Base-by-base conservation (phyloP, 2,888 invertebrate genomes). In the Pyrrhia umbra region DNA sequence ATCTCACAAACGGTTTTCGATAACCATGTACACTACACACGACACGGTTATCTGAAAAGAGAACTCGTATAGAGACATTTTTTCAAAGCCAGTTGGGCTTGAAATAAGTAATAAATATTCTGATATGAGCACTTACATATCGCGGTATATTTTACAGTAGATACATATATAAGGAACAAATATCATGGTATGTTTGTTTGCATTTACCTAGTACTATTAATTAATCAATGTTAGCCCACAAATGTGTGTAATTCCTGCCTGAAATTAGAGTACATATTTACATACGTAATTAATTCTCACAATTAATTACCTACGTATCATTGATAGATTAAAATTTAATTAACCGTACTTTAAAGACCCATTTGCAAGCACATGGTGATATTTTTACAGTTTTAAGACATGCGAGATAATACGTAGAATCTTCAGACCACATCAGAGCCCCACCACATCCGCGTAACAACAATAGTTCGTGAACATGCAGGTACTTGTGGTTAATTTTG, bases 1-100 rank as follows among this genome's bases (percentile, higher is more conserved):
- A 85, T 89, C 86, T 86, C 84, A 79, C 85, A 85, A 90, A 90
- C 88, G 90, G 80, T 90, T 91, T 90, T 91, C 90, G 92, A 92
- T 94, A 92, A 91, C 87, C 88, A 80, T 79, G 78, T 77, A 75
- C 73, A 78, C 84, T 81, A 80, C 73, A 76, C 71, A 74, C 70
- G 65, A 69, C 69, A 68, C 71, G 64, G 69, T 75, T 82, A 79
- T 79, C 79, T 68, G 50, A 55, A 67, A 56, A 57, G 51, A 70
- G 61, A 43, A 49, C 18, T 55, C 43, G 49, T 49, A 58, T 63
- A 37, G 20, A 62, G 59, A 74, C 34, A 57, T 52, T 50, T 45
- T 68, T 68, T 72, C 23, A 18, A 59, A 64, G 45, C 45, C 68
- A 77, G 60, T 58, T 51, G 13, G 21, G 70, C 64, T 63, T 75